These are phyloP conservation scores for Porites cylindrica DNA, from an alignment of 92 coral and sea anemone species.

Conservation along the genomic window DNA sequence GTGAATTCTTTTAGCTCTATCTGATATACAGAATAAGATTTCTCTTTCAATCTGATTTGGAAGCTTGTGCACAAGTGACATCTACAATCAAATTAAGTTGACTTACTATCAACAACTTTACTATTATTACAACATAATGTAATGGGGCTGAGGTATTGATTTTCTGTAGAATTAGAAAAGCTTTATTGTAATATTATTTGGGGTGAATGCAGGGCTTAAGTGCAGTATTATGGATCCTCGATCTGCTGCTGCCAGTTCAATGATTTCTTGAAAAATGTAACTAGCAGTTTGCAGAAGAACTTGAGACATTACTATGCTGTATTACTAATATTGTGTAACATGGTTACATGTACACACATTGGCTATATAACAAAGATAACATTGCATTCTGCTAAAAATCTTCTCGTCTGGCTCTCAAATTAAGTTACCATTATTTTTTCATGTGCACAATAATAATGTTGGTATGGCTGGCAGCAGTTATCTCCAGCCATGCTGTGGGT, in stretches of 20 bases:
- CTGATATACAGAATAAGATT: neutral
- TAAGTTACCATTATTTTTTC: neutral
- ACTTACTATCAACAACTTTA: neutral
- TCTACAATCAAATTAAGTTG: neutral
- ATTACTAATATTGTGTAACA: no score
- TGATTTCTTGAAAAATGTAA: neutral
- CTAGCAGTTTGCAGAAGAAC: no score
- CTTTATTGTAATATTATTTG: conserved; percentile 4
- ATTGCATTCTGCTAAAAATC: neutral
- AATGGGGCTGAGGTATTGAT: neutral
- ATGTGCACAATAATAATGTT: neutral
- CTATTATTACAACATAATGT: neutral
- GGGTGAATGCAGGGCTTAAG: no score
- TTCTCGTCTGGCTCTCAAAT: neutral
- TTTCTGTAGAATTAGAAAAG: conserved; percentile 22
- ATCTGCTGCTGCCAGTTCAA: no score
- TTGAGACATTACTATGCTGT: no score
- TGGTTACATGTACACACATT: neutral
- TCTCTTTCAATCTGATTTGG: neutral
- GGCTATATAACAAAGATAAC: neutral
- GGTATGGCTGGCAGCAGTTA: no score
- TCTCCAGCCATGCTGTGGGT: no score
- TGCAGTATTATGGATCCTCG: no score
- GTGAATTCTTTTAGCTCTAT: neutral
- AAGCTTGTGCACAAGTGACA: neutral